Base-by-base conservation (phyloP, 1,140 invertebrate species). In the Aradophagus sp. region DNA sequence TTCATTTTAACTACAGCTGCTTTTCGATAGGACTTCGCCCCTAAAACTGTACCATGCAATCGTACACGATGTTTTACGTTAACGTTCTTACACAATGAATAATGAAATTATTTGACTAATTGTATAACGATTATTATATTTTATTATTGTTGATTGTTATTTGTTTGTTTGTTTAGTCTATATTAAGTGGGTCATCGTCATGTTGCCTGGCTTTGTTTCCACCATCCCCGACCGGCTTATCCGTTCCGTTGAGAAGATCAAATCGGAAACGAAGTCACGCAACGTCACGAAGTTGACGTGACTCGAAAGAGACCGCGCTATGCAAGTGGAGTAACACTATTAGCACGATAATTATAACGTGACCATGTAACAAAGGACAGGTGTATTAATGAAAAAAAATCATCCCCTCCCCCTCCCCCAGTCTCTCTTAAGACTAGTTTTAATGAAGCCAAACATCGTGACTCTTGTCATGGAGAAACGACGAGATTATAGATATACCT, bases 81-180 rank as follows among this genome's bases (percentile, higher is more conserved):
- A n/a, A n/a, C n/a, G n/a, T n/a, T n/a, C n/a, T n/a, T n/a, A n/a
- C n/a, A n/a, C n/a, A n/a, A n/a, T n/a, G n/a, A n/a, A n/a, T n/a
- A n/a, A n/a, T n/a, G n/a, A n/a, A n/a, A n/a, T n/a, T n/a, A n/a
- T n/a, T n/a, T n/a, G n/a, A 63, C 48, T 65, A 65, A 59, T 71
- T 56, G 4, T 5, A 38, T 66, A 53, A 73, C 41, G 39, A 69
- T 72, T 75, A 73, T 66, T 74, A 62, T 62, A 59, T 66, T 67
- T 68, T 71, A 80, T 77, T 81, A 76, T 82, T 83, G 74, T 83
- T 84, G 80, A n/a, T 82, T 83, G 77, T 82, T 84, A 78, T 83
- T 81, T 83, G 77, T 81, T 83, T 81, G 75, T 80, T 82, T 79
- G 72, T 83, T 82, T 82, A 84, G 80, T 82, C 65, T 82, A 80